Percentiles rank a stretch among this genome's conserved stretches.
Evolutionary conservation across 2,888 invertebrate species (phyloP).

Genomic region (Heliconius erato): DNA sequence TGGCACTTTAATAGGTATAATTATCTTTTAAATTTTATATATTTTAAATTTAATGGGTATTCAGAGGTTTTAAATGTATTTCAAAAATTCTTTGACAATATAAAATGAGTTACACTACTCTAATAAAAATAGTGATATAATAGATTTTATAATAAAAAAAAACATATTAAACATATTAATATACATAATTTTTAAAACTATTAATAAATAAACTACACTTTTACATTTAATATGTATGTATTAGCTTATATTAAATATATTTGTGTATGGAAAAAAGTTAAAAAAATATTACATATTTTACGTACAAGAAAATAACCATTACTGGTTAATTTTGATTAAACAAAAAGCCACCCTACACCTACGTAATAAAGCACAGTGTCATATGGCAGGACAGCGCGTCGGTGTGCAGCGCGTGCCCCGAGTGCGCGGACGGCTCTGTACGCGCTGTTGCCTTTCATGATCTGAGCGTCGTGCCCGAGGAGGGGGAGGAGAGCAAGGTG

Average conservation of each 20-base stretch:
- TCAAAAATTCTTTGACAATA: too few species aligned
- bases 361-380: slow-evolving; percentile 71
- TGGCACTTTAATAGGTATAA: not conserved
- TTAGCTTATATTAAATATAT: not conserved
- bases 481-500: slow-evolving; percentile 77
- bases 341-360: not conserved
- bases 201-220: too few species aligned
- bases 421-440: slow-evolving; percentile 74
- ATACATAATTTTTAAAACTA: too few species aligned
- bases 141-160: not conserved
- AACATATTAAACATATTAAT: too few species aligned
- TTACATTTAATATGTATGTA: too few species aligned
- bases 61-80: too few species aligned
- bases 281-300: too few species aligned
- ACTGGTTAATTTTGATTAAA: not conserved
- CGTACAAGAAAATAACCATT: too few species aligned
- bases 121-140: too few species aligned
- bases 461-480: slow-evolving; percentile 91
- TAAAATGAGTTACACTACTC: too few species aligned
- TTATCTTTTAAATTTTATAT: too few species aligned
- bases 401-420: slow-evolving; percentile 85
- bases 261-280: not conserved
- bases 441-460: slow-evolving; percentile 88
- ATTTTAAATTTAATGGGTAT: too few species aligned
- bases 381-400: slow-evolving; percentile 85